Conservation (phyloP, 2,797 vertebrate genomes). For the Crotalus adamanteus region DNA sequence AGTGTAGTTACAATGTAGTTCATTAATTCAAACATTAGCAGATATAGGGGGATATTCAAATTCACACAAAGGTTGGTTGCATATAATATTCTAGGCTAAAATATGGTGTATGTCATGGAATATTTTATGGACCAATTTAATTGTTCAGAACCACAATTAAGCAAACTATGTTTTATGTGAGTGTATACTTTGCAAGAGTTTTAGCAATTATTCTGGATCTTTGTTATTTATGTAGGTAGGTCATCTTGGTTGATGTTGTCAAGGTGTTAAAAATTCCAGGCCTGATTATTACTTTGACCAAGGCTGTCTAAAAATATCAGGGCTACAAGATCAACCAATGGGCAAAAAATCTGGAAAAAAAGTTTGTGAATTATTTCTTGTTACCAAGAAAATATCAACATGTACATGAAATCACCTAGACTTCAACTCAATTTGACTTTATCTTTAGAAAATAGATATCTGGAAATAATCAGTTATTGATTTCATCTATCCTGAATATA, state of each 20-base stretch:
- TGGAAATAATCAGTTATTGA: not conserved
- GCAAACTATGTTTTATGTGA: not conserved
- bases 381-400: not conserved
- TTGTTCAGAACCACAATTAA: not conserved
- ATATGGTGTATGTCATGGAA: not conserved
- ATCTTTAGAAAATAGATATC: not conserved
- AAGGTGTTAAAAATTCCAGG: not conserved
- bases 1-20: not conserved
- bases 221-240: not conserved
- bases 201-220: not conserved
- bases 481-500: not conserved
- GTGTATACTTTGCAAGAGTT: not conserved
- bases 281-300: not conserved
- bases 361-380: not conserved
- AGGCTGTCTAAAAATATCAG: not conserved
- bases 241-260: not conserved
- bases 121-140: not conserved
- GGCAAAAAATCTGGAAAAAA: not conserved
- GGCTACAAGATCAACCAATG: not conserved
- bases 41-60: constrained; percentile 1
- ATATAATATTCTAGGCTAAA: not conserved
- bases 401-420: not conserved
- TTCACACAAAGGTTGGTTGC: not conserved
- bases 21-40: constrained; percentile 17
- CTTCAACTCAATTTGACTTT: not conserved